Percentiles rank a stretch among this genome's conserved stretches.
Evolutionary conservation across 2,113 vertebrate species (phyloP).

Genomic region (Lagopus leucura): DNA sequence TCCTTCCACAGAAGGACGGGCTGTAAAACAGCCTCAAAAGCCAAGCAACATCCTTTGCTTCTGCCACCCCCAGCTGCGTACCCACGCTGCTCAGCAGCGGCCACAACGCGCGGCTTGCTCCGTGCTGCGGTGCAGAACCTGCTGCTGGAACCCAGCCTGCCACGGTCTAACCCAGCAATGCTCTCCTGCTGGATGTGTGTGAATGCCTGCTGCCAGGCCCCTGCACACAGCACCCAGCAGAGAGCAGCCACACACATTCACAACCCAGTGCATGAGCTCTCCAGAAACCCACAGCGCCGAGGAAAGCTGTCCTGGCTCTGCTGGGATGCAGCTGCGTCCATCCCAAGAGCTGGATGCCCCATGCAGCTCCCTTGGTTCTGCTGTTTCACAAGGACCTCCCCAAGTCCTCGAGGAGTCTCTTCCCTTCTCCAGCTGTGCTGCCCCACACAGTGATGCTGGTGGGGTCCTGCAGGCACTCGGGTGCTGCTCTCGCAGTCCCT

Average conservation of each 20-base stretch:
- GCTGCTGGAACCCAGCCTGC: too few species aligned
- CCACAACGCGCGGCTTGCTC: too few species aligned
- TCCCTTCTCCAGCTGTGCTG: not conserved
- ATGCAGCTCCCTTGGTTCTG: accelerated
- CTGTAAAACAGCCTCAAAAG: not conserved
- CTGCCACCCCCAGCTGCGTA: not conserved
- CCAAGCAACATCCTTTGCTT: not conserved
- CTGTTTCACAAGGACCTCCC: accelerated
- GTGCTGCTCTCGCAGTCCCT: not conserved
- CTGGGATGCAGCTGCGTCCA: accelerated
- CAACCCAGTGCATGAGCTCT: not conserved
- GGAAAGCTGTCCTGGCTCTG: not conserved
- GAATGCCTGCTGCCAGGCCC: not conserved
- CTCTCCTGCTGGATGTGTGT: too few species aligned
- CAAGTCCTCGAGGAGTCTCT: not conserved
- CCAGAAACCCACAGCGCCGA: accelerated
- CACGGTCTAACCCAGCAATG: too few species aligned
- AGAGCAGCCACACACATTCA: too few species aligned
- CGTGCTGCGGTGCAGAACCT: too few species aligned
- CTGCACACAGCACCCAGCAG: not conserved
- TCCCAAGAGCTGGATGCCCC: not conserved
- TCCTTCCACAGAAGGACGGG: not conserved
- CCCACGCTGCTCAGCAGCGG: not conserved
- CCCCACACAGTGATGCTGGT: accelerated
- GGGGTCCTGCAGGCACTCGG: accelerated